Evolutionary conservation across 1,140 invertebrate genomes (phyloP).

Genomic region (Littorina saxatilis): DNA sequence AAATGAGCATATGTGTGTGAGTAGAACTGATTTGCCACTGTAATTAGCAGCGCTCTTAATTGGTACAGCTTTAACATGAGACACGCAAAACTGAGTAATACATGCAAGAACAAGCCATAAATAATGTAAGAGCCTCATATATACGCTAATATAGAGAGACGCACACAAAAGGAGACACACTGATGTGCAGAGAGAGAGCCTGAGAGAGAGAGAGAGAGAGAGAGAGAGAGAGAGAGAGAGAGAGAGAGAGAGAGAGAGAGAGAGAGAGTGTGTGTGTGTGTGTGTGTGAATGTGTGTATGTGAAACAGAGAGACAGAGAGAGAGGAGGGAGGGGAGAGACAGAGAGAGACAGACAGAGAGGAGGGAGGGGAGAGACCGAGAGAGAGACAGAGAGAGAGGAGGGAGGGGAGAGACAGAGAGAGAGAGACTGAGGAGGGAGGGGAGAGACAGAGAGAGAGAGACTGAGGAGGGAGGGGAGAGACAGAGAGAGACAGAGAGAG

Average conservation of each 20-base stretch:
- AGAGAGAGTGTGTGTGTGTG: constrained; percentile 14
- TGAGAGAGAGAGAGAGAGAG: constrained; percentile 19
- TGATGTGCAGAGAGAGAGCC: constrained; percentile 9
- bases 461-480: constrained; percentile 9
- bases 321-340: constrained; percentile 31
- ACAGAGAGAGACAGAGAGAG: constrained; percentile 35
- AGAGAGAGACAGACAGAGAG: constrained; percentile 26
- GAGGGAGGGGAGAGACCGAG: not conserved
- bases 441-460: too few relatives aligned
- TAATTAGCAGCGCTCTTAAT: too few relatives aligned
- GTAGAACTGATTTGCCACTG: too few relatives aligned
- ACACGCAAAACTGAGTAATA: too few relatives aligned
- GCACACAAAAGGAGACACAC: too few relatives aligned
- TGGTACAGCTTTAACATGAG: too few relatives aligned
- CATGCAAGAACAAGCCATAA: too few relatives aligned
- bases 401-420: not conserved
- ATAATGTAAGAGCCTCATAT: too few relatives aligned
- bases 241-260: constrained; percentile 31
- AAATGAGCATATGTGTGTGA: too few relatives aligned
- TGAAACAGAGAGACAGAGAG: constrained; percentile 24
- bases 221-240: constrained; percentile 15
- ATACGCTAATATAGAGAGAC: too few relatives aligned
- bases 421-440: too few relatives aligned
- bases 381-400: not conserved
- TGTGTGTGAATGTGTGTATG: not conserved